Percentiles rank a stretch among this genome's conserved stretches.
These are phyloP conservation scores for Tachycineta bicolor DNA, from an alignment of 2,113 vertebrate species.

Conservation along the genomic window DNA sequence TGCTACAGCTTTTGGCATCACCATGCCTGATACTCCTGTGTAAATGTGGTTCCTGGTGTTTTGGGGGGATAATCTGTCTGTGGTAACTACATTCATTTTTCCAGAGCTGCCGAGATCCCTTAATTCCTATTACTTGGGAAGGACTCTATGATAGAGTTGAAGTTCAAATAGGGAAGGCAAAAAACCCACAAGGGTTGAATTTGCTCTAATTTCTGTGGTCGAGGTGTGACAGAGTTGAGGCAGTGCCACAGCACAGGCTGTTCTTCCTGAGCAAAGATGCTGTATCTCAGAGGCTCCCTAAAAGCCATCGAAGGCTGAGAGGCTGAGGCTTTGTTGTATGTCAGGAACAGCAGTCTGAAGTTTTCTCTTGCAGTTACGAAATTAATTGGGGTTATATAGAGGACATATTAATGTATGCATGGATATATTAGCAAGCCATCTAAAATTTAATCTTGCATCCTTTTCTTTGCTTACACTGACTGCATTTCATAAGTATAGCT, in stretches of 20 bases:
- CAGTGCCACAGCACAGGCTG: neutral
- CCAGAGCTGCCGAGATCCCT: neutral
- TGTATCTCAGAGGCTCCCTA: neutral
- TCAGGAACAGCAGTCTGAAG: neutral
- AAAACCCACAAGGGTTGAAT: neutral
- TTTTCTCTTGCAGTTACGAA: neutral
- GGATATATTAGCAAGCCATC: conserved; percentile 12
- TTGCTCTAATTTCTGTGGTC: neutral
- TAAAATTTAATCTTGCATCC: conserved; percentile 34
- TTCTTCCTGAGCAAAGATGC: neutral
- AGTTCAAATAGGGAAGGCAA: neutral
- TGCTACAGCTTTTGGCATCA: neutral
- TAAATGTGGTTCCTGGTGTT: neutral
- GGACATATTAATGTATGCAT: conserved; percentile 40
- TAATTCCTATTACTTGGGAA: neutral
- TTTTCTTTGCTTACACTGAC: neutral
- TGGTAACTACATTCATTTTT: neutral
- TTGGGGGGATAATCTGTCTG: neutral
- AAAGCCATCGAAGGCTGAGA: neutral
- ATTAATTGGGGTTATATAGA: conserved; percentile 56
- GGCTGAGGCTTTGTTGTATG: neutral
- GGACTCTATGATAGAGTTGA: neutral
- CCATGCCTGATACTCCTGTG: neutral
- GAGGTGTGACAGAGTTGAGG: neutral
- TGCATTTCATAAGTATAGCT: neutral